phyloP scores from a whole-genome alignment of 2,797 vertebrate genomes.

The Odontamblyopus rebecca region DNA sequence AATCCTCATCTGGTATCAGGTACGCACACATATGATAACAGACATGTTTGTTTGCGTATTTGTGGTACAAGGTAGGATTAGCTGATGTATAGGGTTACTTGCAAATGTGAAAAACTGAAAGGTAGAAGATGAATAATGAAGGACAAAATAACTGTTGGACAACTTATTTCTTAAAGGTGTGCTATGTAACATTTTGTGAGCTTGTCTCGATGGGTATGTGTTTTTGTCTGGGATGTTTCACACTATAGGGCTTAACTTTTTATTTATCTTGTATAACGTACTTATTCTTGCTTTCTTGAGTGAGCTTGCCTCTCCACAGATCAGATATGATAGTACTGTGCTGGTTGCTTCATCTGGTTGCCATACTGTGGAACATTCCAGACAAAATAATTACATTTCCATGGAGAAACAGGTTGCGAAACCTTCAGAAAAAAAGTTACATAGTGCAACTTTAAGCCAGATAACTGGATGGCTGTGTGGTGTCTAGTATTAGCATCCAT shows the following conservation, averaged over 20 bases:
- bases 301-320: no score
- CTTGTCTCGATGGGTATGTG: neutral
- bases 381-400: no score
- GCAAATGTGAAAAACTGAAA: neutral
- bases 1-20: conserved; percentile 49
- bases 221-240: neutral
- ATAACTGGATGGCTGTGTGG: neutral
- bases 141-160: neutral
- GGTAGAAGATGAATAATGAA: neutral
- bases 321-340: no score
- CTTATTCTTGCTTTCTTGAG: neutral
- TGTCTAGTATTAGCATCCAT: neutral
- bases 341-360: no score
- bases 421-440: neutral
- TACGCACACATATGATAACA: conserved; percentile 43
- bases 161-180: neutral
- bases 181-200: neutral
- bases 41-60: conserved; percentile 49
- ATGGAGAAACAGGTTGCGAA: neutral
- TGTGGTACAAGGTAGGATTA: conserved; percentile 8
- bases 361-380: no score
- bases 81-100: conserved; percentile 16
- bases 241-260: no score
- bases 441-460: neutral
- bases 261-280: neutral